These are phyloP conservation scores for Calidris pygmaea DNA, from an alignment of 2,113 vertebrate genomes.

Conservation along the genomic window DNA sequence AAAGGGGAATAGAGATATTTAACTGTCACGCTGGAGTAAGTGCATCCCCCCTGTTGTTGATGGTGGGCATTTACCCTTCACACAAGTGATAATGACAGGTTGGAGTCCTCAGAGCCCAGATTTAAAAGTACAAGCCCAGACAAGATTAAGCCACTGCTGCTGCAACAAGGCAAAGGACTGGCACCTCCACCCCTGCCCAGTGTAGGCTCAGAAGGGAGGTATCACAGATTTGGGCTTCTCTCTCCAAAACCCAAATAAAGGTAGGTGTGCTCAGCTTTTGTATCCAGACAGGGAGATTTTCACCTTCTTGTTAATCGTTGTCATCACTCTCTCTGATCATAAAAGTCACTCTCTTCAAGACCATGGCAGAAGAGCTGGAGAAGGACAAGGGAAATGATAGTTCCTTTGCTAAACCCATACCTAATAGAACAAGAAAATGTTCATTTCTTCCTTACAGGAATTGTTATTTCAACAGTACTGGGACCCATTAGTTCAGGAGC, in stretches of 20 bases:
- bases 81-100: accelerated
- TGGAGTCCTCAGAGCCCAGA: not conserved
- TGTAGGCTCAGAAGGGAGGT: accelerated
- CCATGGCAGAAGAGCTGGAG: not conserved
- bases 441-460: not conserved
- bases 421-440: not conserved
- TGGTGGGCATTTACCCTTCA: not conserved
- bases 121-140: not conserved
- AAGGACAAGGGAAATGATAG: not conserved
- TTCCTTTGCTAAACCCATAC: not conserved
- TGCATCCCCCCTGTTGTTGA: not conserved
- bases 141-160: not conserved
- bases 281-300: not conserved
- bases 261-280: not conserved
- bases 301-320: not conserved
- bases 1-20: not conserved
- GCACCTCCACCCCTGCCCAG: not conserved
- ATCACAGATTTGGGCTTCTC: not conserved
- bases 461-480: not conserved
- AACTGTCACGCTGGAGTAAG: not conserved
- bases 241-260: not conserved
- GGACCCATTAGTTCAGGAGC: not conserved
- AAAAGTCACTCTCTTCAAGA: not conserved
- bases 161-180: not conserved
- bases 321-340: not conserved